Evolutionary conservation across 2,888 invertebrate genomes (phyloP), one percentile per base, ranked within the genome.

Genomic region (Andrena praecox): DNA sequence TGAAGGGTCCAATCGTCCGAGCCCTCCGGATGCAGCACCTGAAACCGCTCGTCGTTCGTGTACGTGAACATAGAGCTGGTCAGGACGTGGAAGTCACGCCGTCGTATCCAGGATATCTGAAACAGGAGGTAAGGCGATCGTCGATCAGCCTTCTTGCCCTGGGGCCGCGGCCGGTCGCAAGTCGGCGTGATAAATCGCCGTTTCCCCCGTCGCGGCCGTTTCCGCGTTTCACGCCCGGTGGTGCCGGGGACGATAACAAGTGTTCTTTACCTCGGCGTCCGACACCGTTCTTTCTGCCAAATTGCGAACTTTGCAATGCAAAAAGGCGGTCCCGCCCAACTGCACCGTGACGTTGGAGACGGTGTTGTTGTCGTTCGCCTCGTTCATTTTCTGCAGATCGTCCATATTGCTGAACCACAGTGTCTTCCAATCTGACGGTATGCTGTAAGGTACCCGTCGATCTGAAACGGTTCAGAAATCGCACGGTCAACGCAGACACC

Each of bases 1-100:
- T 98, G 98, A 89, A 98, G 95, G 70, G 97, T 98, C 98, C 98
- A 98, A 95, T 98, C 98, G 94, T 98, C 98, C 48, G 98, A 97
- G 72, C 98, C 97, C 93, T 98, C 98, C 86, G 96, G 96, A 94
- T 98, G 98, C 85, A 98, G 95, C 87, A 95, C 95, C 93, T 95
- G 95, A 94, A 97, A 97, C 89, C 97, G 95, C 93, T 98, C 98
- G 94, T 98, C 98, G 94, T 97, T 98, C 90, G 98, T 98, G 95
- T 98, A 98, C 91, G 98, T 97, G 94, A 97, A 97, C 94, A 97
- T 96, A 68, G 98, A 98, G 80, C 98, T 98, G 91, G 98, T 98
- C 93, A 98, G 96, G 93, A 98, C 98, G 95, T 98, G 98, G 97
- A 98, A 98, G 95, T 98, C 98, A 92, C 98, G 96, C 86, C 98